Percentiles rank a stretch among this genome's conserved stretches.
Conservation (phyloP, 2,888 invertebrate genomes). For the Eulithis testata region DNA sequence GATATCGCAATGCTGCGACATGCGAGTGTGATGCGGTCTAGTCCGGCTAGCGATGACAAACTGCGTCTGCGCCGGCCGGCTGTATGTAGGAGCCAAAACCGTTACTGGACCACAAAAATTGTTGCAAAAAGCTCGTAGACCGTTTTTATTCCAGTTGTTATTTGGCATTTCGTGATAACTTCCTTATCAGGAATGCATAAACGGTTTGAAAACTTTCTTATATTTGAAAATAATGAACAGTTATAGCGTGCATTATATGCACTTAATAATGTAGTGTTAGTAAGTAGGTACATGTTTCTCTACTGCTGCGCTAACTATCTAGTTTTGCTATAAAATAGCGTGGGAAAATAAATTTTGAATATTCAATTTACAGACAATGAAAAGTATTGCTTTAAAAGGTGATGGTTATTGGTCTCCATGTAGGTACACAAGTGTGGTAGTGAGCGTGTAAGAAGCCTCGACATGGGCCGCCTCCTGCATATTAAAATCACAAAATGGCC, state of each 20-base stretch:
- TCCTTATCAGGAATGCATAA: slow-evolving; percentile 61
- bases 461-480: slow-evolving; percentile 73
- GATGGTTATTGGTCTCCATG: slow-evolving; percentile 65
- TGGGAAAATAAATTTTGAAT: slow-evolving; percentile 11
- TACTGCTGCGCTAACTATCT: background rate
- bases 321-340: background rate
- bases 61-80: slow-evolving; percentile 41
- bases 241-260: background rate
- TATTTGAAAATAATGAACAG: background rate
- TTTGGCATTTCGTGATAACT: slow-evolving; percentile 73
- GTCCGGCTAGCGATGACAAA: slow-evolving; percentile 11
- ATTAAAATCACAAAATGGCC: slow-evolving; percentile 78
- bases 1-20: slow-evolving; percentile 9
- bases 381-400: slow-evolving; percentile 42
- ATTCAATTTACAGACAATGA: slow-evolving; percentile 26
- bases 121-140: slow-evolving; percentile 71
- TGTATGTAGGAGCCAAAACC: slow-evolving; percentile 63
- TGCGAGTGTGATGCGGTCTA: slow-evolving; percentile 18
- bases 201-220: background rate
- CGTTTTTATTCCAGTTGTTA: slow-evolving; percentile 77
- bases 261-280: no score
- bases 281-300: no score
- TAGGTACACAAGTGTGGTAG: slow-evolving; percentile 61
- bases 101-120: slow-evolving; percentile 74
- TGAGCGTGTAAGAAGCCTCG: slow-evolving; percentile 71